Base-by-base conservation (phyloP, 2,797 vertebrate species). In the Oryzias sinensis region DNA sequence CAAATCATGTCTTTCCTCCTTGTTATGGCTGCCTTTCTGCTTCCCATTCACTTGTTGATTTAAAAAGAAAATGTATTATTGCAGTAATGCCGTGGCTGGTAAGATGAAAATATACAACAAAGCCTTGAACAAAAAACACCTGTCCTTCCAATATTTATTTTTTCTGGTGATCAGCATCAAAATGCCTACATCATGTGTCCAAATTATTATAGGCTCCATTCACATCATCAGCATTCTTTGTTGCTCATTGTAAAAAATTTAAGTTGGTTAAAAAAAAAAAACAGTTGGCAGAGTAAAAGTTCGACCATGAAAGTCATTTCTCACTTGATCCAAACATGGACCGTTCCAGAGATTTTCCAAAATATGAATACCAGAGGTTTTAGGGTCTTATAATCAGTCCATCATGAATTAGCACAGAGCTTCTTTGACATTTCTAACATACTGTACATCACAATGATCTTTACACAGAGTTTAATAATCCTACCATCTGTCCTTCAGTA, bases 191-290 rank as follows among this genome's bases (percentile, higher is more conserved):
- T 56, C 49, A 59, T 20, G n/a, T 20, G 37, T 54, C 50, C 49
- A 37, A 63, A 73, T 73, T 55, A n/a, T n/a, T n/a, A 68, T 41
- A 56, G 49, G 51, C 43, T 58, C 1, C 18, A 8, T 53, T 56
- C 15, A 33, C 49, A 63, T 59, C 46, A 71, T 43, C 43, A 40
- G 9, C 11, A 11, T 56, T 48, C 43, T 49, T 53, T 16, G n/a
- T 55, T 52, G 4, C 17, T 53, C 57, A 40, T 49, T 16, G 53
- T 51, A 20, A 60, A 52, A 56, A 47, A 33, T 9, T 44, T 48
- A 14, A 18, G 17, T 22, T 13, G n/a, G 33, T 44, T 40, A 53
- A 41, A 14, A 24, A 49, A 53, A 50, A 53, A 18, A 18, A 18
- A n/a, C n/a, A n/a, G 33, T 0, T 33, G 40, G 59, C 18, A 44